Conservation (phyloP, 2,888 invertebrate species). For the Alviniconcha strummeri region DNA sequence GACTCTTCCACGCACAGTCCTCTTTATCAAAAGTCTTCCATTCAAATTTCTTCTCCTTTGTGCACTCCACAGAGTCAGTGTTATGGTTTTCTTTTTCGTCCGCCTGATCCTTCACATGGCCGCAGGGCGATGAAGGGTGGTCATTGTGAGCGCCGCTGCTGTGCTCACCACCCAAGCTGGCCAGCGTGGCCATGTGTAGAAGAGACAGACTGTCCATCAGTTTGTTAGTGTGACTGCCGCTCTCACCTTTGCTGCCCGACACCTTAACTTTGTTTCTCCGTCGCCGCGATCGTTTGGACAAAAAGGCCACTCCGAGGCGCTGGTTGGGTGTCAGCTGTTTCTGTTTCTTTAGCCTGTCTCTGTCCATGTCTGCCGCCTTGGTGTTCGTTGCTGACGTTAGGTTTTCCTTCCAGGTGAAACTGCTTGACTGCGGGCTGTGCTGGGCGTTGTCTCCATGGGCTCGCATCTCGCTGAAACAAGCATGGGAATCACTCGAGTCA, state of each 20-base stretch:
- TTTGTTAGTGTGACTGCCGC: constrained; percentile 38
- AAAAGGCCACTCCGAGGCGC: constrained; percentile 58
- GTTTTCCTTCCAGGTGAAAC: constrained; percentile 18
- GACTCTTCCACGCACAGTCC: background rate
- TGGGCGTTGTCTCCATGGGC: background rate
- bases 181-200: constrained; percentile 67
- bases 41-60: background rate
- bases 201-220: constrained; percentile 62
- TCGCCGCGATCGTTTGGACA: constrained; percentile 44
- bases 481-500: constrained; percentile 29
- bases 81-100: constrained; percentile 21
- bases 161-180: constrained; percentile 53
- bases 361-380: constrained; percentile 18
- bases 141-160: background rate
- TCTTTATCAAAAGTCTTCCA: constrained; percentile 5
- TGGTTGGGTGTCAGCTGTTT: constrained; percentile 54
- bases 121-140: background rate
- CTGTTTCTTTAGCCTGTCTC: constrained; percentile 46
- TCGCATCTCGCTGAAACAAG: background rate
- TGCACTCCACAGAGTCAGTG: background rate
- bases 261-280: constrained; percentile 33
- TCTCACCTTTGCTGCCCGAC: background rate
- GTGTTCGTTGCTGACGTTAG: background rate
- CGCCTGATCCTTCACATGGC: background rate
- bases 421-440: background rate